A percentile compares a stretch with the other conserved stretches of the same genome.
Evolutionary conservation across 2,888 invertebrate genomes (phyloP).

Genomic region (Selenia dentaria): DNA sequence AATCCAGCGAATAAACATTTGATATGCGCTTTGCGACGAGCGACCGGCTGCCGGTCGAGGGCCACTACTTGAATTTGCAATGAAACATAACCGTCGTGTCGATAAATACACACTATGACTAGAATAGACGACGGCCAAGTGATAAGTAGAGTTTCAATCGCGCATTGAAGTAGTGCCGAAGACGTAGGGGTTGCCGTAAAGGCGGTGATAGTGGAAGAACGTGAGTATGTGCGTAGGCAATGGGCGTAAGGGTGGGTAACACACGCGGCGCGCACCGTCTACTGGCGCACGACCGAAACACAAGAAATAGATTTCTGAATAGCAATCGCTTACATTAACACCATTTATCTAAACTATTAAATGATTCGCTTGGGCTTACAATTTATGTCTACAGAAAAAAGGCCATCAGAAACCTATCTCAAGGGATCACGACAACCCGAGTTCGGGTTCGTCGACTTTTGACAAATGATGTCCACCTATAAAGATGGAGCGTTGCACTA

Average conservation of each 20-base stretch:
- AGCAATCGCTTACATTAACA: slow-evolving; percentile 35
- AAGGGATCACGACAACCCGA: slow-evolving; percentile 33
- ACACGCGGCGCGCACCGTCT: slow-evolving; percentile 29
- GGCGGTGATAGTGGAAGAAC: slow-evolving; percentile 77
- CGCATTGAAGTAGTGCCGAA: slow-evolving; percentile 58
- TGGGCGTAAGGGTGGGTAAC: slow-evolving; percentile 45
- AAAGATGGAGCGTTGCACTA: slow-evolving; percentile 21
- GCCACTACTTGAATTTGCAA: slow-evolving; percentile 58
- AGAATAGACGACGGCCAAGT: slow-evolving; percentile 40
- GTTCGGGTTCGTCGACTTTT: slow-evolving; percentile 12
- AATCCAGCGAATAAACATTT: neutral
- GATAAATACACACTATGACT: slow-evolving; percentile 24
- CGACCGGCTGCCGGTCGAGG: slow-evolving; percentile 43
- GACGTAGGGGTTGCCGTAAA: slow-evolving; percentile 61
- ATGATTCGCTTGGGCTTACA: slow-evolving; percentile 11
- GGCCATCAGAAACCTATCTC: slow-evolving; percentile 51
- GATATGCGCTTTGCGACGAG: slow-evolving; percentile 22
- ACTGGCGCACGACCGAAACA: slow-evolving; percentile 23
- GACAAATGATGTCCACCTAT: slow-evolving; percentile 19
- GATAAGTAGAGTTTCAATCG: slow-evolving; percentile 43
- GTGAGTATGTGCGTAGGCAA: slow-evolving; percentile 70
- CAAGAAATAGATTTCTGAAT: slow-evolving; percentile 52
- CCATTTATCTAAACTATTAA: slow-evolving; percentile 16
- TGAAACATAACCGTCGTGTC: slow-evolving; percentile 30
- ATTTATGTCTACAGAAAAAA: slow-evolving; percentile 14